These are phyloP conservation scores for Leptoteleia sp. DNA, from an alignment of 1,140 invertebrate genomes.

Conservation along the genomic window DNA sequence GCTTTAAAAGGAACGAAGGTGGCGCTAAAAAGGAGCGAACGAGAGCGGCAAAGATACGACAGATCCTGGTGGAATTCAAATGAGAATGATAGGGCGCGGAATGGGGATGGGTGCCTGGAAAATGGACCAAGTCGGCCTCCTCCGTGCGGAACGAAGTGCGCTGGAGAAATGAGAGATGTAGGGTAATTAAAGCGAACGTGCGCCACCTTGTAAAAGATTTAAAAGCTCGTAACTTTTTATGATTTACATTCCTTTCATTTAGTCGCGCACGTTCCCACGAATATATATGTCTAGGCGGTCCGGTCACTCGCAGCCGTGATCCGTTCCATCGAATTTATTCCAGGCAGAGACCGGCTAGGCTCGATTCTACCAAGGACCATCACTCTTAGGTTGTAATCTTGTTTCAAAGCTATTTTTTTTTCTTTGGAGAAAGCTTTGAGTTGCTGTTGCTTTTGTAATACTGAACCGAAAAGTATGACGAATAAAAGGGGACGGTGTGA, in stretches of 20 bases:
- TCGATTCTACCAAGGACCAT: constrained; percentile 67
- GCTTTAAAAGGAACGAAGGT: constrained; percentile 61
- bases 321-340: constrained; percentile 68
- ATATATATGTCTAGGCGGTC: constrained; percentile 70
- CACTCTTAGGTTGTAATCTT: constrained; percentile 50
- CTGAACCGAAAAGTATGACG: too few relatives aligned
- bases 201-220: constrained; percentile 81
- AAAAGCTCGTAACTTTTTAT: constrained; percentile 82
- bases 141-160: constrained; percentile 51
- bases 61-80: constrained; percentile 77
- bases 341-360: constrained; percentile 30
- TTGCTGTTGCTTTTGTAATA: too few relatives aligned
- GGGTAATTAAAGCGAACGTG: constrained; percentile 82
- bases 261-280: constrained; percentile 78
- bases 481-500: too few relatives aligned
- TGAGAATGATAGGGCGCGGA: constrained; percentile 65
- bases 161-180: constrained; percentile 79
- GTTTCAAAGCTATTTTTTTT: constrained; percentile 8
- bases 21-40: constrained; percentile 60
- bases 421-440: too few relatives aligned
- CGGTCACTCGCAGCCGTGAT: constrained; percentile 62
- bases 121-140: constrained; percentile 46
- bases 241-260: constrained; percentile 82
- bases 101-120: constrained; percentile 23
- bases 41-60: constrained; percentile 69